Base-by-base conservation (phyloP, 2,888 invertebrate genomes). In the Lasius fuliginosus region DNA sequence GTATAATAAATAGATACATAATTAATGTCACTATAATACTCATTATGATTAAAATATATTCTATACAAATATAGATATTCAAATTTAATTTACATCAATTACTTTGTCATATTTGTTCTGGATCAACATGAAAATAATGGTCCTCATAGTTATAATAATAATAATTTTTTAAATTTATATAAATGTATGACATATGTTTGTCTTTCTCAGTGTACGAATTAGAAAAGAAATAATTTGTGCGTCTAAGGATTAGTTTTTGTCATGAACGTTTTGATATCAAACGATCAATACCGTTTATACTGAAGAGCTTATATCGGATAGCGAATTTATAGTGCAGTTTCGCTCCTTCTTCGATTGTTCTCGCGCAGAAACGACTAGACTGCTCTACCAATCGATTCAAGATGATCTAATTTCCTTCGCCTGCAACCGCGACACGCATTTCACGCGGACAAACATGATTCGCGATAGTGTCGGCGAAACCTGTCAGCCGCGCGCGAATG, bases 321-420 rank as follows among this genome's bases (percentile, higher is more conserved):
- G 27, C 30, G 60, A 71, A 69, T 65, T 79, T 53, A 73, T 68
- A 88, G 85, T 88, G 84, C 82, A 87, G 82, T 85, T 73, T 81
- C 67, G 62, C 67, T 40, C 68, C 84, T 84, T 82, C 64, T 76
- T 83, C 58, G 73, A 82, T 82, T 85, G 83, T 89, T 15, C 79
- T 85, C 65, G 11, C 82, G 53, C 27, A 53, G 77, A 46, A 40
- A 56, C 81, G 69, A 71, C 1, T 33, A 49, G 18, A 53, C 1
- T n/a, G 15, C n/a, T n/a, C 8, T 53, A n/a, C n/a, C 18, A 53
- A 53, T 6, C 49, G n/a, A 53, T 53, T 53, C 49, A 30, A 30
- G 58, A 76, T 42, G 85, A 90, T 90, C 82, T 89, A 90, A 90
- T 86, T 90, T 90, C 87, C 90, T 71, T 69, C 69, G 30, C 36